A percentile compares a stretch with the other conserved stretches of the same genome.
Conservation (phyloP, 2,113 vertebrate genomes). For the Odontesthes bonariensis region DNA sequence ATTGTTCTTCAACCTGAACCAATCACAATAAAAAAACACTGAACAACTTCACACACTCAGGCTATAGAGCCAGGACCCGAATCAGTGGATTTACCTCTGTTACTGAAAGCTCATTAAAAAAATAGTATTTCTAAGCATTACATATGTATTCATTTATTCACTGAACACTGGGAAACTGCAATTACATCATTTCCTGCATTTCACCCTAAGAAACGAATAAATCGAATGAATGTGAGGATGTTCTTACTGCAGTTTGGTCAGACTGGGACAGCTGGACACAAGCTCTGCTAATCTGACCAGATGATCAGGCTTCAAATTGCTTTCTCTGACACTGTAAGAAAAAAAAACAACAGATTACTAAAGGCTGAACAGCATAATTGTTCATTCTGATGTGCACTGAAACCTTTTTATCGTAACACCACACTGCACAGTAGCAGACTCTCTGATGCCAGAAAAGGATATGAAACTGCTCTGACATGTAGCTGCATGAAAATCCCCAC, state of each 20-base stretch:
- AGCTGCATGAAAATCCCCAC: neutral
- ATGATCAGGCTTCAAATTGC: conserved; percentile 77
- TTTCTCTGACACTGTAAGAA: conserved; percentile 80
- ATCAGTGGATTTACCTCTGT: neutral
- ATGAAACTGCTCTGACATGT: too few relatives aligned
- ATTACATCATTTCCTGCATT: too few relatives aligned
- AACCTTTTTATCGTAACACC: neutral
- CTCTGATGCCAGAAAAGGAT: too few relatives aligned
- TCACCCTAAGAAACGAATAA: neutral
- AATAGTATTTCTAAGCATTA: too few relatives aligned
- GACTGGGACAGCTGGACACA: conserved; percentile 70
- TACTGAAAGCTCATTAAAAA: neutral
- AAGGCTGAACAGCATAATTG: neutral
- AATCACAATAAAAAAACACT: conserved; percentile 1
- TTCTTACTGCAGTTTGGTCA: conserved; percentile 86
- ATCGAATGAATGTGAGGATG: neutral
- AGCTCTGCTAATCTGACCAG: conserved; percentile 76
- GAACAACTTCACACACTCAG: neutral
- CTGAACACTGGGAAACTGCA: too few relatives aligned
- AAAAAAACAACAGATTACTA: neutral
- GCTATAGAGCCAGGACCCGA: neutral
- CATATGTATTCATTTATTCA: too few relatives aligned
- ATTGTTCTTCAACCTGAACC: conserved; percentile 62
- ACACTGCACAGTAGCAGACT: too few relatives aligned
- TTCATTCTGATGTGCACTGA: too few relatives aligned